Percentiles rank a stretch among this genome's conserved stretches.
Evolutionary conservation across 2,113 vertebrate genomes (phyloP).

Genomic region (Pteronura brasiliensis): DNA sequence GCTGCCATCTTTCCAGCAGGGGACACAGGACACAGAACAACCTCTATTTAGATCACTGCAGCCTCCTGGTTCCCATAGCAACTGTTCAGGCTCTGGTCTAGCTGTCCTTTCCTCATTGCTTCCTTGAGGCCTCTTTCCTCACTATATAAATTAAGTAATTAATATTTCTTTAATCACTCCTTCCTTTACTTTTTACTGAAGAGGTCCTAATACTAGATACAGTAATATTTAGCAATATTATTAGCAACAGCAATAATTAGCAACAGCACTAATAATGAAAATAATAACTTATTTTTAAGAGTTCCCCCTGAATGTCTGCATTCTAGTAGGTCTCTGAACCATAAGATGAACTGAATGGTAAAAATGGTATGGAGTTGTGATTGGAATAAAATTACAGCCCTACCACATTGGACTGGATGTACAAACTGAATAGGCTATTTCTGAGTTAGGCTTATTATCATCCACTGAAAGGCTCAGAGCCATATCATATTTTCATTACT

Average conservation of each 20-base stretch:
- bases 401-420: background rate
- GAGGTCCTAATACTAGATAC: background rate
- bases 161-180: background rate
- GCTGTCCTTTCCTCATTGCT: background rate
- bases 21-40: background rate
- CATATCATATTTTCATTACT: background rate
- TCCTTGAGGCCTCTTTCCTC: background rate
- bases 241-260: no score
- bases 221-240: background rate
- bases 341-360: background rate
- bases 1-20: background rate
- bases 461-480: background rate
- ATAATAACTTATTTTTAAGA: background rate
- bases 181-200: background rate
- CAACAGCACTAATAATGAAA: background rate
- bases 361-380: background rate
- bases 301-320: background rate
- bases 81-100: background rate
- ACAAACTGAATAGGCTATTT: background rate
- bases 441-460: background rate
- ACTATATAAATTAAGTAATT: background rate
- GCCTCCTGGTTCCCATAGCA: background rate
- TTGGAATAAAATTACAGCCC: background rate
- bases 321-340: background rate
- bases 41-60: background rate